Evolutionary conservation across 2,888 invertebrate genomes (phyloP), one percentile per base, ranked within the genome.

Genomic region (Latheticus oryzae): DNA sequence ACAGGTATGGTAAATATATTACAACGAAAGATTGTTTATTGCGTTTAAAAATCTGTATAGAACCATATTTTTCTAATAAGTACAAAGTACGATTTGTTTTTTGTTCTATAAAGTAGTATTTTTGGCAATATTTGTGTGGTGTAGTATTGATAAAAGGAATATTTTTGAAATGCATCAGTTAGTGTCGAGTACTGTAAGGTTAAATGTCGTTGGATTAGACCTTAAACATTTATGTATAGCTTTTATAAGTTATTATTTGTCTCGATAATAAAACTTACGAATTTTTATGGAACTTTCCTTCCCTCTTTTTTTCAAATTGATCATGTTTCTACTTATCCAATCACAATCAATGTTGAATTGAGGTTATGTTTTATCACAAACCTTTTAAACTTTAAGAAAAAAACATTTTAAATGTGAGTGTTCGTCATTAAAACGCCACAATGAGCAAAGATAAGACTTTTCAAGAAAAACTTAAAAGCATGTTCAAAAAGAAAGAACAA

Each of bases 391-490:
- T 42, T 42, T 3, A 9, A 2, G 12, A 38, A 38, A 16, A 8
- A 2, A 30, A 7, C 9, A 21, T 43, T 43, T 15, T 17, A 28
- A 43, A 28, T 43, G 43, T 43, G n/a, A 7, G 24, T 24, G 26
- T 15, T 16, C 11, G 37, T 37, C 8, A 19, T 5, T 30, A 9
- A 17, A 42, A 15, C 8, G 5, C n/a, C 51, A 51, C 28, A 38
- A 50, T 50, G 50, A 50, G 38, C 9, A 50, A 88, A 74, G 83
- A 81, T 69, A 81, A 71, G 60, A 68, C 65, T 28, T 63, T 90
- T 58, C 86, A 85, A 64, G 90, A 89, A 71, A 88, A 87, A 78
- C 78, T 91, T 64, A 90, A 88, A 79, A 86, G 86, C 75, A 88
- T 89, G 78, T 90, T 86, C 66, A 84, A 84, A 68, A 83, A 84